These are phyloP conservation scores for Drosophila simulans DNA, from an alignment of 1,140 invertebrate genomes.

Conservation along the genomic window DNA sequence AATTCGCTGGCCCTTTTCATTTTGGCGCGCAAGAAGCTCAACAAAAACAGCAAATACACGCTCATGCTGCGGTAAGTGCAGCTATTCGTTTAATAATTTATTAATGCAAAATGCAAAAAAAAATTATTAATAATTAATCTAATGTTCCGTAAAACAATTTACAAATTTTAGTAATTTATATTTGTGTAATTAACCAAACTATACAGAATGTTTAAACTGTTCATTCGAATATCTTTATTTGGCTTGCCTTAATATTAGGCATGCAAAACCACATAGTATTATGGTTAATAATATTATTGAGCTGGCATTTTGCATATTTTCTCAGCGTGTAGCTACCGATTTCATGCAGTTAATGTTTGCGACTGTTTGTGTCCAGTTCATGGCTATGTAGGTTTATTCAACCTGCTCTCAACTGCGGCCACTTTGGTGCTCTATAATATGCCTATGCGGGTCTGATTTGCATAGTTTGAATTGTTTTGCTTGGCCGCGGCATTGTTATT, in stretches of 20 bases:
- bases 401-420: constrained; percentile 40
- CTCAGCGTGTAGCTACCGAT: constrained; percentile 21
- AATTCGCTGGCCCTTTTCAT: constrained; percentile 78
- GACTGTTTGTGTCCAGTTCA: constrained; percentile 63
- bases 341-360: constrained; percentile 27
- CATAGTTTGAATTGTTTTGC: constrained; percentile 51
- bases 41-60: constrained; percentile 91
- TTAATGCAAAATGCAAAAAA: not conserved
- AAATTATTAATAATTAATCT: too few relatives aligned
- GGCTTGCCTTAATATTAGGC: too few relatives aligned
- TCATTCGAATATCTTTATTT: too few relatives aligned
- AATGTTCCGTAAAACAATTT: too few relatives aligned
- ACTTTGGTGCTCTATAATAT: constrained; percentile 31
- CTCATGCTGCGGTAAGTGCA: constrained; percentile 88
- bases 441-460: constrained; percentile 66
- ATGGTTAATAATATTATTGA: too few relatives aligned
- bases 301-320: not conserved
- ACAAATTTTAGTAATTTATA: too few relatives aligned
- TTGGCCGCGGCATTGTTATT: constrained; percentile 14
- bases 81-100: not conserved
- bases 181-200: too few relatives aligned
- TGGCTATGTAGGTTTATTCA: constrained; percentile 73
- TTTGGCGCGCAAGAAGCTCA: constrained; percentile 86
- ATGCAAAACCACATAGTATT: too few relatives aligned
- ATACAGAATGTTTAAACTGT: too few relatives aligned